Evolutionary conservation across 2,797 vertebrate genomes (phyloP), one percentile per base, ranked within the genome.

Genomic region (Rhynchonycteris naso): DNA sequence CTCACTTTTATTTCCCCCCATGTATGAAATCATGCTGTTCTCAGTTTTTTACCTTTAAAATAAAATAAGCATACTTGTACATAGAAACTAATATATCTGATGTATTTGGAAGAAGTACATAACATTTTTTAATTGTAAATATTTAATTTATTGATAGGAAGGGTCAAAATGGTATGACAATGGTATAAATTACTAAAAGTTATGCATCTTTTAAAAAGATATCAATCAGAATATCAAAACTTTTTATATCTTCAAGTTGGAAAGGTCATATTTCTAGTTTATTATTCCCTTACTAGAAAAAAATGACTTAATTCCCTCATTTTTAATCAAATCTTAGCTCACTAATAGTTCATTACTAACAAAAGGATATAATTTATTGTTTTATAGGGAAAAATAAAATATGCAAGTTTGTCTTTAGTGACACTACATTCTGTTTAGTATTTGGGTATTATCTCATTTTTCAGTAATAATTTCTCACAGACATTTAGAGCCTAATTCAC

Each of bases 251-350:
- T 71, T 92, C 89, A 74, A 95, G 52, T 94, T 71, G 30, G 28
- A 94, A 56, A 96, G 63, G 81, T 94, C 68, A 86, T 96, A 95
- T 59, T 54, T 58, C 71, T 95, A 72, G 16, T 68, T 95, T 95
- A 95, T 81, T 87, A 6, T 81, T 93, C 88, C 93, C 76, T 82
- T 76, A 90, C 72, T 88, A 95, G 1, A 88, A 12, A 13, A 59
- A 96, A 69, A 89, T 68, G 43, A 19, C 28, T 93, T 85, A 91
- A 90, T 94, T 69, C 30, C 6, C 78, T 95, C 65, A 68, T 78
- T 97, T 97, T 93, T 76, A 96, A 95, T 97, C 96, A 93, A 95
- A 96, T 78, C 90, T 79, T 91, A 92, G 58, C 26, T 95, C 75
- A 91, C 38, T 80, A 80, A 92, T 96, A 95, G 69, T 90, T 8